These are phyloP conservation scores for Lumbricus terrestris DNA, from an alignment of 2,888 invertebrate species.

Conservation along the genomic window DNA sequence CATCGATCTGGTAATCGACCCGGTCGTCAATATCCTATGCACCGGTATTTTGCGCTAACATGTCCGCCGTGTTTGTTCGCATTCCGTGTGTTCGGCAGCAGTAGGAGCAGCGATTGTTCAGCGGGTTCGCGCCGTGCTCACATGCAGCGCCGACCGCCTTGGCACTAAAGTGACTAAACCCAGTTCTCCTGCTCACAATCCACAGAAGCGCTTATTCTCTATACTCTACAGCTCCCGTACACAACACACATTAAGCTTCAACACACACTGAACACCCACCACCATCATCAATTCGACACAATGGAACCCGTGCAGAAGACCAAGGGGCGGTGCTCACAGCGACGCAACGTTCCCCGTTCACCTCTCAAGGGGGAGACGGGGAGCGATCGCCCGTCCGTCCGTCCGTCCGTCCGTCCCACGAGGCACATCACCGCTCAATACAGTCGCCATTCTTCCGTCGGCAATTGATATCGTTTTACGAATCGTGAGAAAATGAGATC, in stretches of 20 bases:
- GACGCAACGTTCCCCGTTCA: too few relatives aligned
- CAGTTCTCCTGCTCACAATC: too few relatives aligned
- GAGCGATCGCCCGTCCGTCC: not conserved
- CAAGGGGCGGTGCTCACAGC: not conserved
- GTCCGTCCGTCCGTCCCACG: not conserved
- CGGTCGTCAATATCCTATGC: not conserved
- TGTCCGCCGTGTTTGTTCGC: not conserved
- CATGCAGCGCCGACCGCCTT: not conserved
- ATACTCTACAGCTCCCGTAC: not conserved
- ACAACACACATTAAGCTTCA: not conserved
- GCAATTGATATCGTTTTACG: slow-evolving; percentile 3
- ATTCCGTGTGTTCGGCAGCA: too few relatives aligned
- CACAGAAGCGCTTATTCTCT: too few relatives aligned
- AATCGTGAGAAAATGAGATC: not conserved
- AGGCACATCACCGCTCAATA: slow-evolving; percentile 13
- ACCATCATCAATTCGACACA: not conserved
- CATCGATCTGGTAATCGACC: not conserved
- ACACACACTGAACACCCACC: not conserved
- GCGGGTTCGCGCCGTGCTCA: not conserved
- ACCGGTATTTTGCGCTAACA: slow-evolving; percentile 3
- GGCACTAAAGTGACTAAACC: too few relatives aligned
- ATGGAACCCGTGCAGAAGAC: not conserved
- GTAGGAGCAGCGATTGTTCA: too few relatives aligned
- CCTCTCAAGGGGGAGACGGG: too few relatives aligned
- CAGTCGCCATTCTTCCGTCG: not conserved